Evolutionary conservation across 2,113 vertebrate species (phyloP).

Genomic region (Siphamia tubifer): DNA sequence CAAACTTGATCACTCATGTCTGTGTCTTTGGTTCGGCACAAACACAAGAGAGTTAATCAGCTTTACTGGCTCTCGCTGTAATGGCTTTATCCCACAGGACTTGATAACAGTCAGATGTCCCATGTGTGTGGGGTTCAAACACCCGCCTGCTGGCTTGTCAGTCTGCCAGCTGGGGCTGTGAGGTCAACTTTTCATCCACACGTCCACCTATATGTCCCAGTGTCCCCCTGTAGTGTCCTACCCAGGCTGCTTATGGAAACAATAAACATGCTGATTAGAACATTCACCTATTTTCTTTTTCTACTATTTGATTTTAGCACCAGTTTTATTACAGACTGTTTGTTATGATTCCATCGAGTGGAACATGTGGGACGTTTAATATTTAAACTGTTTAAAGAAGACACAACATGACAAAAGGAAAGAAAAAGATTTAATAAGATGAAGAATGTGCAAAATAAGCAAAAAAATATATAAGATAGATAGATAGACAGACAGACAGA

Average conservation of each 20-base stretch:
- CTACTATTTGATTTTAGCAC: no score
- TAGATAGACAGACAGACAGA: no score
- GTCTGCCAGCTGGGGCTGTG: conserved; percentile 71
- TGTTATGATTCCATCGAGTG: no score
- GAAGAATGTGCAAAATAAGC: no score
- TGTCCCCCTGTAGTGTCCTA: neutral
- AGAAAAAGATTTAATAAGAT: no score
- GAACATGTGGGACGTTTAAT: no score
- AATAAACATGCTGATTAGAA: neutral
- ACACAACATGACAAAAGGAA: no score
- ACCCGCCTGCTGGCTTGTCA: conserved; percentile 36
- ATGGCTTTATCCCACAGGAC: conserved; percentile 69
- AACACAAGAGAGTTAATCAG: conserved; percentile 69
- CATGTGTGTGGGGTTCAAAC: conserved; percentile 57
- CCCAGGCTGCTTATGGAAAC: neutral
- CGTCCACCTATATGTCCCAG: neutral
- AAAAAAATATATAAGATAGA: no score
- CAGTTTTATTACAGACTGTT: neutral
- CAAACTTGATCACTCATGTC: conserved; percentile 44
- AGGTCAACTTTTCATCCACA: neutral
- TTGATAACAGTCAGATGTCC: conserved; percentile 57
- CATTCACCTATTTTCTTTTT: neutral
- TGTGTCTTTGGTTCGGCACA: neutral
- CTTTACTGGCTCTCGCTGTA: conserved; percentile 59
- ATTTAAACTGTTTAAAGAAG: no score